Percentiles rank a stretch among this genome's conserved stretches.
These are phyloP conservation scores for Andrena flavipes DNA, from an alignment of 2,888 invertebrate species.

Conservation along the genomic window DNA sequence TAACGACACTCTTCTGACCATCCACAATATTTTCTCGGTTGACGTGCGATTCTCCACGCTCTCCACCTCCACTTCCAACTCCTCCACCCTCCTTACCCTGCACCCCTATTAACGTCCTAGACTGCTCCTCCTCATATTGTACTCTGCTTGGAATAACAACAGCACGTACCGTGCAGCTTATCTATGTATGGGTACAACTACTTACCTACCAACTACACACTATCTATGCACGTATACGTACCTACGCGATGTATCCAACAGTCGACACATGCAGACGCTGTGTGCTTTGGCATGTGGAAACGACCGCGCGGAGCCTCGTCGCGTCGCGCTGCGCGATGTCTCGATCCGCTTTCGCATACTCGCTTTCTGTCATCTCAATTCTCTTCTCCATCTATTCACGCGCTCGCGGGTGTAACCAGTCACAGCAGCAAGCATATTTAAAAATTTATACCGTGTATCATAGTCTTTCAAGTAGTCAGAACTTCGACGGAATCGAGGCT, in stretches of 20 bases:
- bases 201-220: too few relatives aligned
- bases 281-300: not conserved
- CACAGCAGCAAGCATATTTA: too few relatives aligned
- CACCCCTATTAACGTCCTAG: too few relatives aligned
- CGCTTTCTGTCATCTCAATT: not conserved
- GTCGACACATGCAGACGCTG: not conserved
- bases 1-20: slow-evolving; percentile 23
- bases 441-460: too few relatives aligned
- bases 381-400: not conserved
- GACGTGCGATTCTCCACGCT: slow-evolving; percentile 7
- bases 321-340: not conserved
- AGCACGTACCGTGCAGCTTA: not conserved
- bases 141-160: slow-evolving; percentile 13
- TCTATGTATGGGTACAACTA: not conserved
- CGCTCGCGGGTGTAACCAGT: not conserved
- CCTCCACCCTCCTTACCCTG: not conserved
- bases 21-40: slow-evolving; percentile 44
- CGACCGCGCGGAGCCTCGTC: too few relatives aligned
- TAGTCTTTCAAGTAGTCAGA: too few relatives aligned
- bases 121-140: too few relatives aligned
- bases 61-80: not conserved
- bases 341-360: not conserved
- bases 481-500: too few relatives aligned
- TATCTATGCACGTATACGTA: not conserved
- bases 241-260: not conserved